Base-by-base conservation (phyloP, 2,888 invertebrate species). In the Lasioglossum leucozonium region DNA sequence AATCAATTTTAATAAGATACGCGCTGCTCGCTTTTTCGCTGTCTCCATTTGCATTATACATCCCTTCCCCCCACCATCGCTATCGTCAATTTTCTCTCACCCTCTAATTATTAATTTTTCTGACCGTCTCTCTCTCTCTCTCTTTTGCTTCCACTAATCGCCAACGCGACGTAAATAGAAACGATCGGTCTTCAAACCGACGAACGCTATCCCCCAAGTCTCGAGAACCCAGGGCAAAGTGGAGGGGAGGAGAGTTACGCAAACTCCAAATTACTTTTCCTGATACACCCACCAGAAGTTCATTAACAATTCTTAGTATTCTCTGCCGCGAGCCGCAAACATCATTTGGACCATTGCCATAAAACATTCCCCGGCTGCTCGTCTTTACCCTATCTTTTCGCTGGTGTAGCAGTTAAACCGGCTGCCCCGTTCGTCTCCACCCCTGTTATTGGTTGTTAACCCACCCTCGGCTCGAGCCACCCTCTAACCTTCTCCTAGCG, bases 381-480 rank as follows among this genome's bases (percentile, higher is more conserved):
- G 79, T 79, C 65, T 79, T 67, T 75, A 34, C 78, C 69, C 78
- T 62, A 75, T 80, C 77, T 84, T 86, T 83, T 84, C 81, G 81
- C 81, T 81, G 77, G 62, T 86, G 84, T 86, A 86, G 88, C 79
- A 83, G 81, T 74, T 84, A 84, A 58, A 88, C 82, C 65, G 79
- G 65, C 77, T 80, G 58, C 81, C 71, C 67, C 55, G 85, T 75
- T 69, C 77, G 55, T 80, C 75, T 67, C 58, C n/a, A 34, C 62
- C 51, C 34, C 67, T 47, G 79, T 72, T 89, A 89, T 88, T 84
- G 86, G 76, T 88, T 84, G 84, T 85, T 88, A 88, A 74, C 74
- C 65, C 82, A 37, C 30, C 58, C 72, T 74, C 86, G 65, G 79
- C 81, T 77, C 77, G 42, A 62, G 40, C 73, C 71, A 69, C 76